A percentile compares a stretch with the other conserved stretches of the same genome.
Evolutionary conservation across 2,797 vertebrate genomes (phyloP).

Genomic region (Enteromius unitaeniatus): DNA sequence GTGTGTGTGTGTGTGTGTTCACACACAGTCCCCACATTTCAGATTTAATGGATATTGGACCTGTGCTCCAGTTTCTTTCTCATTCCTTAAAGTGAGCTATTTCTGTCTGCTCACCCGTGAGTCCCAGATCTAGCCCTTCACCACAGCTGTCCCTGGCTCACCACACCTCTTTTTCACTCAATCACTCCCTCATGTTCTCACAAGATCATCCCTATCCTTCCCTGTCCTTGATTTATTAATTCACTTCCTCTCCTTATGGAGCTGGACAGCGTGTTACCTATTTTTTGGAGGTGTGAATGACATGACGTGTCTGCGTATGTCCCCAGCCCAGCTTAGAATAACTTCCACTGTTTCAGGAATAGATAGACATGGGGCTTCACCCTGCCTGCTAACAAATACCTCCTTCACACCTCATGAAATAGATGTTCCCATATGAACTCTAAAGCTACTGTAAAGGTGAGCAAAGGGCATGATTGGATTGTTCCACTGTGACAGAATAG

Average conservation of each 20-base stretch:
- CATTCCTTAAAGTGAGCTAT: constrained; percentile 34
- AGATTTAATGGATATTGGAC: constrained; percentile 49
- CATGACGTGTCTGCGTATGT: constrained; percentile 20
- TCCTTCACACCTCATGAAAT: constrained; percentile 17
- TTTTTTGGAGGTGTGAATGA: constrained; percentile 29
- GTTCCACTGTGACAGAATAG: constrained; percentile 9
- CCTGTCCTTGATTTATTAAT: constrained; percentile 31
- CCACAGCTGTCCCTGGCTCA: constrained; percentile 72
- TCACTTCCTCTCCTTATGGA: constrained; percentile 16
- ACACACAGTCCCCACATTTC: constrained; percentile 32
- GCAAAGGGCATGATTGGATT: constrained; percentile 6
- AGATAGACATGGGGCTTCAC: constrained; percentile 26
- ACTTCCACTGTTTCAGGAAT: constrained; percentile 26
- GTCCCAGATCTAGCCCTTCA: constrained; percentile 46
- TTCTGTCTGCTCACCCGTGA: constrained; percentile 34
- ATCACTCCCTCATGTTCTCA: constrained; percentile 11
- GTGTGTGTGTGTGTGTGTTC: not conserved
- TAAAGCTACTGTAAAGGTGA: constrained; percentile 20
- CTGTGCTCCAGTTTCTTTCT: constrained; percentile 41
- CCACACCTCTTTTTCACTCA: constrained; percentile 67
- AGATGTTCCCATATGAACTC: constrained; percentile 11
- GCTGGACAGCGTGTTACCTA: constrained; percentile 21
- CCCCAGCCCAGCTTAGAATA: not conserved
- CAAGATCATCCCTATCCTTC: constrained; percentile 5
- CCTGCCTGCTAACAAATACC: constrained; percentile 10